These are phyloP conservation scores for Clinocottus analis DNA, from an alignment of 2,113 vertebrate genomes.

Conservation along the genomic window DNA sequence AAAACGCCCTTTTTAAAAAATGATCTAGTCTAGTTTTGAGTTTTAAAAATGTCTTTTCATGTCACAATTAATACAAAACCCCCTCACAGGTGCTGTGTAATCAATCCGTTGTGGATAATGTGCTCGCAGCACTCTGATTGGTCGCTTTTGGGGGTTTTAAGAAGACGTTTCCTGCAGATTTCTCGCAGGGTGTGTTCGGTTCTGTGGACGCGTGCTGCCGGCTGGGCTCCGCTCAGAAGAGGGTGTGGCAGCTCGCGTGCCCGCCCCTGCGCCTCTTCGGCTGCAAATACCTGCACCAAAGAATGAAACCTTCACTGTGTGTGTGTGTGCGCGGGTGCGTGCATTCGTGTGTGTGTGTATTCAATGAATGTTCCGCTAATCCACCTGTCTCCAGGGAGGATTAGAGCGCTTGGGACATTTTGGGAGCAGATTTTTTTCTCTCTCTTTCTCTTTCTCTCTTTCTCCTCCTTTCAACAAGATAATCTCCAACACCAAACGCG, in stretches of 20 bases:
- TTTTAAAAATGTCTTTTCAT: neutral
- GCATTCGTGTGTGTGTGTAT: conserved; percentile 6
- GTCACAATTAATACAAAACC: no score
- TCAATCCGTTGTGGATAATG: no score
- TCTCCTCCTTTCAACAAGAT: conserved; percentile 12
- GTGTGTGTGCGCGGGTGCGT: neutral
- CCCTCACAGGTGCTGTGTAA: no score
- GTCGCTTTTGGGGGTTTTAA: no score
- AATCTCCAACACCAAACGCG: conserved; percentile 23
- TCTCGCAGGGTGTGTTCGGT: conserved; percentile 1
- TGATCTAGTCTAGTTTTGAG: neutral
- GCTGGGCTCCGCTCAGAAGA: conserved; percentile 20
- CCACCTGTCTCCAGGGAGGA: conserved; percentile 67
- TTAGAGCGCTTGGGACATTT: conserved; percentile 67
- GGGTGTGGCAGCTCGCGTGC: conserved; percentile 59
- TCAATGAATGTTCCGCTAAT: conserved; percentile 56
- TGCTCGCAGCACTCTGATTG: no score
- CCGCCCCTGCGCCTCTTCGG: neutral
- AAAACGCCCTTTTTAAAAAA: neutral
- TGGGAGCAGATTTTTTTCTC: conserved; percentile 2
- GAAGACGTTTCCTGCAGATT: neutral
- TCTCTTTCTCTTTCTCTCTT: no score
- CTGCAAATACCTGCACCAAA: conserved; percentile 50
- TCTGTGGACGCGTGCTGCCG: neutral
- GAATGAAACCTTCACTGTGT: conserved; percentile 37